A percentile compares a stretch with the other conserved stretches of the same genome.
Conservation (phyloP, 2,888 invertebrate genomes). For the Alloplasta piceator region DNA sequence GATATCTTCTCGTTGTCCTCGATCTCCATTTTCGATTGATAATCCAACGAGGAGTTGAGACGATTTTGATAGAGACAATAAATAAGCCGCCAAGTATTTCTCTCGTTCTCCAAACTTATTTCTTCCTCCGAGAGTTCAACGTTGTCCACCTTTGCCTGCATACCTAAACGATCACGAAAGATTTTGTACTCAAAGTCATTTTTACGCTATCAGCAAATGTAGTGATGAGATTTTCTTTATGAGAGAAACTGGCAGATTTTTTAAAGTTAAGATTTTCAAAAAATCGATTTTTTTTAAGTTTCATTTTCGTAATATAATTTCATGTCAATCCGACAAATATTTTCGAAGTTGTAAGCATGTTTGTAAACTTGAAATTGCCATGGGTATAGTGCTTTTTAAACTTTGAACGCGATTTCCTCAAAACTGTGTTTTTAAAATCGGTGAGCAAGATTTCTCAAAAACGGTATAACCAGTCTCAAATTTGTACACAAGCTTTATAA, state of each 20-base stretch:
- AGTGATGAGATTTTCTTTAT: too few relatives aligned
- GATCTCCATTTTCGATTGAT: conserved; percentile 71
- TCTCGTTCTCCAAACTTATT: conserved; percentile 88
- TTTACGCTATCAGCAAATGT: too few relatives aligned
- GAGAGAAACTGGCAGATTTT: conserved; percentile 3
- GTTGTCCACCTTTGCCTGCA: conserved; percentile 80
- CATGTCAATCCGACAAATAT: too few relatives aligned
- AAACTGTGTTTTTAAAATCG: too few relatives aligned
- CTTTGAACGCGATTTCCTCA: too few relatives aligned
- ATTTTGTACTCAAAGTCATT: background rate
- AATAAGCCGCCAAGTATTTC: conserved; percentile 94
- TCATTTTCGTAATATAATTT: too few relatives aligned
- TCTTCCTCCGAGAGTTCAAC: conserved; percentile 77
- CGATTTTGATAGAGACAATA: conserved; percentile 93
- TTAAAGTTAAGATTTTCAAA: conserved; percentile 5
- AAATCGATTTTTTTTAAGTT: conserved; percentile 22
- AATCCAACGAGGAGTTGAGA: conserved; percentile 83
- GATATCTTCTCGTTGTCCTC: conserved; percentile 81
- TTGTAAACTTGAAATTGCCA: too few relatives aligned
- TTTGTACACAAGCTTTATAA: too few relatives aligned
- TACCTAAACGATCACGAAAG: conserved; percentile 68
- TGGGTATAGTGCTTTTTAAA: too few relatives aligned
- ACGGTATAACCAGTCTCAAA: too few relatives aligned
- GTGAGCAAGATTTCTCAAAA: too few relatives aligned
- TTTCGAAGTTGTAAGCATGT: too few relatives aligned